These are phyloP conservation scores for Eurois occulta DNA, from an alignment of 2,888 invertebrate species.

Conservation along the genomic window DNA sequence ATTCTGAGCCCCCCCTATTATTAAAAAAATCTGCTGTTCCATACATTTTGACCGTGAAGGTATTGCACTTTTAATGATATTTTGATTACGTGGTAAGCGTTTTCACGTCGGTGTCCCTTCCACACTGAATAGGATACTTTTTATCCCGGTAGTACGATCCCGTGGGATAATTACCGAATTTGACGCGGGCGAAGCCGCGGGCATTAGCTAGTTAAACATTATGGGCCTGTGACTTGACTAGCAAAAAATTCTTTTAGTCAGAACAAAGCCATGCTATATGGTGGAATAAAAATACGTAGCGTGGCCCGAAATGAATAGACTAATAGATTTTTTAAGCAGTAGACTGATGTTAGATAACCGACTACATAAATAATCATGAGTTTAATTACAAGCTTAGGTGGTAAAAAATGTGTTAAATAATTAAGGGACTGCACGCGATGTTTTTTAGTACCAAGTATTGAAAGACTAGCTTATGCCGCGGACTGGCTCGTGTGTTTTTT, in stretches of 20 bases:
- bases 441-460: background rate
- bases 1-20: too few relatives aligned
- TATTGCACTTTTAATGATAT: too few relatives aligned
- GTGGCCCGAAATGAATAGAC: background rate
- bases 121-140: too few relatives aligned
- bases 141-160: too few relatives aligned
- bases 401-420: constrained; percentile 37
- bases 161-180: too few relatives aligned
- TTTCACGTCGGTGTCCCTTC: too few relatives aligned
- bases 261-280: background rate
- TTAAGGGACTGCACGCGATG: constrained; percentile 42
- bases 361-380: constrained; percentile 44
- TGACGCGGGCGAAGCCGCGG: too few relatives aligned
- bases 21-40: too few relatives aligned
- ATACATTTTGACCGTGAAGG: too few relatives aligned
- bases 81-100: too few relatives aligned
- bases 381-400: constrained; percentile 40
- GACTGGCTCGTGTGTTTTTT: too few relatives aligned
- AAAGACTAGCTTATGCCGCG: background rate
- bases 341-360: constrained; percentile 33
- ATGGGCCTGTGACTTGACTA: background rate
- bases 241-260: background rate
- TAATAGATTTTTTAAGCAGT: constrained; percentile 15
- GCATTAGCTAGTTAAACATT: too few relatives aligned
- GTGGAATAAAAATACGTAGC: constrained; percentile 1